phyloP scores from a whole-genome alignment of 1,140 invertebrate species.

The Phenacoccus solenopsis region DNA sequence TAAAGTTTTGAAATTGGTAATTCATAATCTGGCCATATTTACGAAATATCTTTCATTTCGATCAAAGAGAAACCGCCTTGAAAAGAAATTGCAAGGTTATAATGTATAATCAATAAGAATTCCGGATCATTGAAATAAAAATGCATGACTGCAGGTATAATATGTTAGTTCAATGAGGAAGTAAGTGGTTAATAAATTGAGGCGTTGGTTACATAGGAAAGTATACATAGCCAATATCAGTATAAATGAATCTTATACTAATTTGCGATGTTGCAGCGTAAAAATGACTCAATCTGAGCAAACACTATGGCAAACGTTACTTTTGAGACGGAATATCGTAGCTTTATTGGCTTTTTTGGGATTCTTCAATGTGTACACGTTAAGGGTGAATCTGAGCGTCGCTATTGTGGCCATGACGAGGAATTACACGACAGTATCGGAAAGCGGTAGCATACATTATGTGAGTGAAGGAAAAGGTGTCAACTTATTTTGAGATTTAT shows the following conservation, averaged over 20 bases:
- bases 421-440: slow-evolving; percentile 20
- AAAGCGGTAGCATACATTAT: background rate
- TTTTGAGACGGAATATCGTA: slow-evolving; percentile 49
- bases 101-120: background rate
- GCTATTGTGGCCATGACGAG: slow-evolving; percentile 77
- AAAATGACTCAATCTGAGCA: background rate
- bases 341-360: slow-evolving; percentile 70
- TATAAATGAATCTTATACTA: too few relatives aligned
- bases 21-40: too few relatives aligned
- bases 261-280: too few relatives aligned
- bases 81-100: background rate
- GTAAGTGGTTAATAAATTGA: background rate
- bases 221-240: too few relatives aligned
- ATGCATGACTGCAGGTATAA: too few relatives aligned
- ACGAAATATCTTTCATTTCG: too few relatives aligned
- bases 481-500: too few relatives aligned
- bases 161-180: background rate
- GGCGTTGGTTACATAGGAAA: too few relatives aligned
- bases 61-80: background rate
- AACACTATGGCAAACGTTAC: background rate
- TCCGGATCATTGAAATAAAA: too few relatives aligned
- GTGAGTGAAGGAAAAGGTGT: too few relatives aligned
- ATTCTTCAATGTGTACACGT: slow-evolving; percentile 74
- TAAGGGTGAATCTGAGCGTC: slow-evolving; percentile 77
- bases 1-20: too few relatives aligned